phyloP scores from a whole-genome alignment of 2,888 invertebrate species.

The Sepioteuthis lessoniana region DNA sequence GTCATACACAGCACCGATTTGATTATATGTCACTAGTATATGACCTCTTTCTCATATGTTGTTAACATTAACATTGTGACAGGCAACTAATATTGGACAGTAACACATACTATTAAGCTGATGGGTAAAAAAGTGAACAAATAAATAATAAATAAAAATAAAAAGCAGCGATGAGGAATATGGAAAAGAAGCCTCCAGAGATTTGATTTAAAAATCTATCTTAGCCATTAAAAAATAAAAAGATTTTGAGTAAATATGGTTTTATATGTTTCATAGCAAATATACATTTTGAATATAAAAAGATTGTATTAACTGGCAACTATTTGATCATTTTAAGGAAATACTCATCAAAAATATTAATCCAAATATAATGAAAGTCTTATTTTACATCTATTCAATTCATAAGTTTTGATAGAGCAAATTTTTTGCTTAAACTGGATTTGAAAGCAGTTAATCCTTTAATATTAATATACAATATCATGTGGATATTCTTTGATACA shows the following conservation, averaged over 20 bases:
- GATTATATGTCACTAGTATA: background rate
- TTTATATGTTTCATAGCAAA: too few relatives aligned
- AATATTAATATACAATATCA: too few relatives aligned
- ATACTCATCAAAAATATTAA: background rate
- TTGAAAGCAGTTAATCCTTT: background rate
- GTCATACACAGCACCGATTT: background rate
- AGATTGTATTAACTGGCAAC: too few relatives aligned
- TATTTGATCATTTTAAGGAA: background rate
- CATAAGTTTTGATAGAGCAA: background rate
- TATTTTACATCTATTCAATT: background rate
- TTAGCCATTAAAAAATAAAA: background rate
- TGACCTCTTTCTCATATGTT: conserved; percentile 20
- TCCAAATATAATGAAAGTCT: background rate
- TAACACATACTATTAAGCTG: background rate
- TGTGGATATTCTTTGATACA: too few relatives aligned
- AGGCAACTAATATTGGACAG: conserved; percentile 33
- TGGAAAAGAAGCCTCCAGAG: background rate
- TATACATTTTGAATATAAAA: too few relatives aligned
- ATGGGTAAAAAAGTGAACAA: background rate
- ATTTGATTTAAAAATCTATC: background rate
- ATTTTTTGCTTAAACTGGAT: background rate
- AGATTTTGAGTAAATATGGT: background rate
- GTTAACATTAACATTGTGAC: background rate
- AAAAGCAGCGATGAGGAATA: background rate
- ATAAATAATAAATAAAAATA: too few relatives aligned